Conservation (phyloP, 1,140 invertebrate genomes). For the Trichoplusia ni region DNA sequence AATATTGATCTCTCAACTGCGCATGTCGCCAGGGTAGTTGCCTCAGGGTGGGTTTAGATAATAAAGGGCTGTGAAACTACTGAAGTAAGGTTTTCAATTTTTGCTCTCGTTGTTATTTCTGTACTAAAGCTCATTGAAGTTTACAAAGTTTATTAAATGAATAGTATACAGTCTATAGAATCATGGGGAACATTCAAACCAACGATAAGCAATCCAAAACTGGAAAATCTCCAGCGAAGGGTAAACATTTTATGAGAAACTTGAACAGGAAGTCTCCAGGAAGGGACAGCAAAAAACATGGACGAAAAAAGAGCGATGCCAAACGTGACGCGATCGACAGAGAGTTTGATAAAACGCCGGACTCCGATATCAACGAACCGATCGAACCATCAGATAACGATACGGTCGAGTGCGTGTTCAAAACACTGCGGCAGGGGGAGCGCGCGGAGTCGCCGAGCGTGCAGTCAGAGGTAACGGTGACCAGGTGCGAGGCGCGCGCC, state of each 20-base stretch:
- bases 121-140: background rate
- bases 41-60: conserved; percentile 13
- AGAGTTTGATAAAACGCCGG: conserved; percentile 73
- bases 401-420: conserved; percentile 72
- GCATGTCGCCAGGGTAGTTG: conserved; percentile 25
- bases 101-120: conserved; percentile 2
- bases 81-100: conserved; percentile 32
- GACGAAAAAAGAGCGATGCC: conserved; percentile 62
- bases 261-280: conserved; percentile 67
- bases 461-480: conserved; percentile 74
- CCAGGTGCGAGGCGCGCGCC: conserved; percentile 64
- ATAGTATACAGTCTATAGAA: background rate
- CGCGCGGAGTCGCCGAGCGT: conserved; percentile 54
- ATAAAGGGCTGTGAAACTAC: conserved; percentile 34
- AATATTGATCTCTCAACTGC: conserved; percentile 35
- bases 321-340: conserved; percentile 66
- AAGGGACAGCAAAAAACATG: conserved; percentile 69
- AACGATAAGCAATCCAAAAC: conserved; percentile 75
- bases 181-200: conserved; percentile 77
- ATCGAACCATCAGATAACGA: conserved; percentile 76
- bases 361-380: conserved; percentile 76
- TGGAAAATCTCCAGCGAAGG: conserved; percentile 75
- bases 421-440: conserved; percentile 59
- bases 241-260: conserved; percentile 78
- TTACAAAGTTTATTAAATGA: conserved; percentile 21